These are phyloP conservation scores for Pterobdella sp. DNA, from an alignment of 2,888 invertebrate genomes.

Conservation along the genomic window DNA sequence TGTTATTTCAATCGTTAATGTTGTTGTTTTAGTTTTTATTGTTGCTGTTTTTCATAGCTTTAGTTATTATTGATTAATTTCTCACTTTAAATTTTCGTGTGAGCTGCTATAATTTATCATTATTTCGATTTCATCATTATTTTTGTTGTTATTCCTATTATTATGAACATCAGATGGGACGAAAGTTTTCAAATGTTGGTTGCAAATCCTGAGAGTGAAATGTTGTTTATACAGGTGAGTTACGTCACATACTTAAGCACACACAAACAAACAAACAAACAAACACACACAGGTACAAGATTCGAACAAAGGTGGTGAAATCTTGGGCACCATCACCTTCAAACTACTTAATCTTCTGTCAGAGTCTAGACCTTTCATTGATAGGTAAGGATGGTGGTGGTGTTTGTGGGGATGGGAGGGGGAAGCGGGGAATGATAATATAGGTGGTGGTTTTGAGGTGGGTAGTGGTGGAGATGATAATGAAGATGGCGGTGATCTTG, in stretches of 20 bases:
- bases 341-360: conserved; percentile 3
- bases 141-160: background rate
- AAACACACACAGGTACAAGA: conserved; percentile 9
- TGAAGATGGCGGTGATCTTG: too few relatives aligned
- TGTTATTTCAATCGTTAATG: background rate
- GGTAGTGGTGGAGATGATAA: background rate
- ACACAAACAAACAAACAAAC: background rate
- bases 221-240: conserved; percentile 69
- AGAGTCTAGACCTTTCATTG: conserved; percentile 6
- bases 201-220: conserved; percentile 80
- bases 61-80: background rate
- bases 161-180: conserved; percentile 63
- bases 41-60: background rate
- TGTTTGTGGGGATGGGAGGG: background rate
- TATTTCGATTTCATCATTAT: background rate
- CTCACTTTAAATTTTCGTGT: background rate
- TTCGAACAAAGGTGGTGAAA: conserved; percentile 5
- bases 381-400: background rate
- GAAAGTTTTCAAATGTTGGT: conserved; percentile 87
- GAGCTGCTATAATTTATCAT: background rate
- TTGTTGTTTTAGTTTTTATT: background rate
- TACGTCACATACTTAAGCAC: background rate
- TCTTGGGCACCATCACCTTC: conserved; percentile 19
- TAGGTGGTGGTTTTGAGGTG: background rate
- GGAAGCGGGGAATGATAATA: background rate